Percentiles rank a stretch among this genome's conserved stretches.
phyloP scores from a whole-genome alignment of 2,113 vertebrate genomes.

The Chionis minor region DNA sequence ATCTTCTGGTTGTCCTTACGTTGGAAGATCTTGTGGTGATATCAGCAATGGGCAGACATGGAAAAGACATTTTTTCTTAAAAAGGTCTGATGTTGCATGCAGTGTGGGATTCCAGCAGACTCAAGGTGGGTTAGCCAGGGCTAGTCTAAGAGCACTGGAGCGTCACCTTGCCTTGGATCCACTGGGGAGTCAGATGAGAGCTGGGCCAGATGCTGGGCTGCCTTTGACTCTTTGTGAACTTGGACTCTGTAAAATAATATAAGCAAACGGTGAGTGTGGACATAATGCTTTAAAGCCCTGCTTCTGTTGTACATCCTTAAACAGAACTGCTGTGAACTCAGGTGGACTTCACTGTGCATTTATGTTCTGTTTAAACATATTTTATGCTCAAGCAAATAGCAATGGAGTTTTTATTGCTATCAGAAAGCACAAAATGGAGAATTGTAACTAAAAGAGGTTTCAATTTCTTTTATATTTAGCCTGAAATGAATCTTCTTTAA shows the following conservation, averaged over 20 bases:
- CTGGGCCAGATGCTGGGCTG: not conserved
- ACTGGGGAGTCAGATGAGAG: not conserved
- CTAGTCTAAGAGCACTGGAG: not conserved
- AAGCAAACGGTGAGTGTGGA: accelerated
- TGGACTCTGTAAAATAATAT: not conserved
- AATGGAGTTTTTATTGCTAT: not conserved
- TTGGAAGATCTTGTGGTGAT: not conserved
- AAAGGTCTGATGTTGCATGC: not conserved
- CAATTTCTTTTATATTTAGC: not conserved
- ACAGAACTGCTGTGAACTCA: not conserved
- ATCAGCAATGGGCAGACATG: not conserved
- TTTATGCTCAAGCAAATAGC: not conserved
- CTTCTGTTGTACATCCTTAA: not conserved
- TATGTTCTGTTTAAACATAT: not conserved
- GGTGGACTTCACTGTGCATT: not conserved
- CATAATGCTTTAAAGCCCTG: not conserved
- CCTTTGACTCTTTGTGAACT: not conserved
- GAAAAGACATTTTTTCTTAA: not conserved
- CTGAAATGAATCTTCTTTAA: not conserved
- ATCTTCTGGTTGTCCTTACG: not conserved
- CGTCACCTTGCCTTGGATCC: accelerated
- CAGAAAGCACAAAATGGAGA: not conserved
- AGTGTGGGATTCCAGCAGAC: not conserved
- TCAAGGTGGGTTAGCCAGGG: not conserved
- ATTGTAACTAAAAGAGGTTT: not conserved